Evolutionary conservation across 2,113 vertebrate species (phyloP), one percentile per base, ranked within the genome.

Genomic region (Ochotona curzoniae): DNA sequence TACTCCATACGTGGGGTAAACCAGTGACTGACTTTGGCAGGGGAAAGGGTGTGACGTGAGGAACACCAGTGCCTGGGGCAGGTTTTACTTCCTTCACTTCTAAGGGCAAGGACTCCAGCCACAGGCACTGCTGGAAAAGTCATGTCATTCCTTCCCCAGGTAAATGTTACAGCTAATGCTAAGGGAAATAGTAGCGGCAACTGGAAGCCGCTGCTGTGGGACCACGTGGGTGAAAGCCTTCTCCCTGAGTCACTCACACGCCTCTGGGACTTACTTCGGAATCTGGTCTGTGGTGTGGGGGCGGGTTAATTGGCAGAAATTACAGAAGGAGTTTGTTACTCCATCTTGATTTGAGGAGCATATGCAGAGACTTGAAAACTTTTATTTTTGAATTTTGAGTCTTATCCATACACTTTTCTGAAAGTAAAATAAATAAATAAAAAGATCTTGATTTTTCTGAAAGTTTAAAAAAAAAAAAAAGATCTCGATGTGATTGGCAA

Each of bases 201-300:
- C 28, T 11, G 57, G 75, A 83, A 96, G 76, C 69, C 82, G 74
- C 44, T 1, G 28, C 38, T 73, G 57, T 1, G 17, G 51, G 90
- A 67, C 89, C 84, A 3, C 4, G 11, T 30, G 88, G 78, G 30
- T 76, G 83, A 95, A 84, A 76, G 87, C 88, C 74, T 51, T 86
- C 67, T 44, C 25, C 74, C 92, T 91, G 90, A 97, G 80, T 96
- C 95, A 95, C 89, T 20, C 28, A 26, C 2, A n/a, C 89, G 87
- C 83, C 82, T 85, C 78, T 96, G 94, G 87, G 44, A 93, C 79
- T 96, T 96, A 90, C 51, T 87, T 90, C 47, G 73, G 89, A 85
- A 74, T 89, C 51, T 91, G 90, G 38, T 61, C 84, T 96, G 89
- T 20, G 73, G 51, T 95, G 49, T 5, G 64, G 83, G 91, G 90